Conservation (phyloP, 2,888 invertebrate species). For the Amblyjoppa fuscipennis region DNA sequence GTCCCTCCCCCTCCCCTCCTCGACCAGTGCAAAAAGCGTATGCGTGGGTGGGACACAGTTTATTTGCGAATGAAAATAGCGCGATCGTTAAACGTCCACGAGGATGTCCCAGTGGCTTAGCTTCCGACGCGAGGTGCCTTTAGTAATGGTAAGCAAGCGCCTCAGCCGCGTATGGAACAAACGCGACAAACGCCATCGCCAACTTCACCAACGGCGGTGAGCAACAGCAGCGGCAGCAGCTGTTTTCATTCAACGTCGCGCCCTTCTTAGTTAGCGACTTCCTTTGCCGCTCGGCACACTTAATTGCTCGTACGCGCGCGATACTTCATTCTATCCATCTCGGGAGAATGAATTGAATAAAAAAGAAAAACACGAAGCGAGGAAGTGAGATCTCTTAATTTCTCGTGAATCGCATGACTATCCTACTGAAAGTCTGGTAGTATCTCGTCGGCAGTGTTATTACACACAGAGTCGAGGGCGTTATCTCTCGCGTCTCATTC, state of each 20-base stretch:
- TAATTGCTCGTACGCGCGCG: conserved; percentile 65
- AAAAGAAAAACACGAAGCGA: conserved; percentile 3
- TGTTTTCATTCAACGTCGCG: conserved; percentile 83
- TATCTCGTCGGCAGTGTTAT: conserved; percentile 2
- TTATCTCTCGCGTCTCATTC: conserved; percentile 59
- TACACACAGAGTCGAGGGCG: background rate
- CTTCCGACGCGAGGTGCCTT: conserved; percentile 25
- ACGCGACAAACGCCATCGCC: conserved; percentile 14
- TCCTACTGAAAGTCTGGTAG: conserved; percentile 3
- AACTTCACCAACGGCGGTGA: conserved; percentile 8
- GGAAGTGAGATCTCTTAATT: conserved; percentile 11
- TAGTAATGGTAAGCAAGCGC: conserved; percentile 62
- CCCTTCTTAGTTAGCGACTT: conserved; percentile 81
- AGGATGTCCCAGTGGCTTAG: background rate
- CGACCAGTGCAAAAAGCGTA: conserved; percentile 3
- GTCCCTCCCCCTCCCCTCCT: background rate
- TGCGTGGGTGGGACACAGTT: conserved; percentile 73
- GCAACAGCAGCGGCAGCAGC: conserved; percentile 76
- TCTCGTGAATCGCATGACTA: conserved; percentile 27
- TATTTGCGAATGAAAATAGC: conserved; percentile 81
- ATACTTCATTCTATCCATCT: conserved; percentile 16
- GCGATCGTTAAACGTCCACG: conserved; percentile 40
- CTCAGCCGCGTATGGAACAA: conserved; percentile 16
- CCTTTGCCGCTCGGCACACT: conserved; percentile 72
- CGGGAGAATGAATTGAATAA: conserved; percentile 27